A percentile compares a stretch with the other conserved stretches of the same genome.
These are phyloP conservation scores for Drosophila crucigera DNA, from an alignment of 2,888 invertebrate species.

Conservation along the genomic window DNA sequence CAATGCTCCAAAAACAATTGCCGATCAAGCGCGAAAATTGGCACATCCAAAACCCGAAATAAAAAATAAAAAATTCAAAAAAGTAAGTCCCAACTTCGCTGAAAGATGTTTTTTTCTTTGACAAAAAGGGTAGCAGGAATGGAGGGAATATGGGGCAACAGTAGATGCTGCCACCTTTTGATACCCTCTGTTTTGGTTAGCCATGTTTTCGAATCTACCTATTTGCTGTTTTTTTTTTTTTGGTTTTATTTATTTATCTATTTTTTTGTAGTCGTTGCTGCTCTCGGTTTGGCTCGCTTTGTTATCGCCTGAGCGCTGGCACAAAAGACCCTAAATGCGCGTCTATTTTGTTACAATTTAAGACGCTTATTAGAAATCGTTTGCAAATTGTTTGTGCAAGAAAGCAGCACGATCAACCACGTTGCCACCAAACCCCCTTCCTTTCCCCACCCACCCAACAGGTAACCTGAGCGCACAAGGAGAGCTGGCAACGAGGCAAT, in stretches of 20 bases:
- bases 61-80: conserved; percentile 22
- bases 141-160: conserved; percentile 33
- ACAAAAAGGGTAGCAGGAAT: conserved; percentile 24
- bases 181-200: conserved; percentile 54
- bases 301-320: conserved; percentile 54
- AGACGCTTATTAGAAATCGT: conserved; percentile 82
- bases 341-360: conserved; percentile 80
- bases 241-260: not conserved
- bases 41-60: conserved; percentile 55
- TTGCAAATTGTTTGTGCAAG: conserved; percentile 78
- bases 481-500: conserved; percentile 8
- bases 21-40: conserved; percentile 72
- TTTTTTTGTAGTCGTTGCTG: conserved; percentile 1
- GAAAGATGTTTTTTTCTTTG: conserved; percentile 6
- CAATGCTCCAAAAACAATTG: conserved; percentile 38
- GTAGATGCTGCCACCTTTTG: conserved; percentile 59
- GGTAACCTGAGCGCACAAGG: conserved; percentile 43
- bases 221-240: conserved; percentile 29
- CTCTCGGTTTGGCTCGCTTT: conserved; percentile 43
- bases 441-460: not conserved
- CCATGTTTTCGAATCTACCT: conserved; percentile 47
- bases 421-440: not conserved
- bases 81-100: conserved; percentile 4
- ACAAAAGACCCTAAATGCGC: conserved; percentile 78
- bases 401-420: conserved; percentile 64